phyloP scores from a whole-genome alignment of 2,113 vertebrate genomes.

The Halichoeres trimaculatus region DNA sequence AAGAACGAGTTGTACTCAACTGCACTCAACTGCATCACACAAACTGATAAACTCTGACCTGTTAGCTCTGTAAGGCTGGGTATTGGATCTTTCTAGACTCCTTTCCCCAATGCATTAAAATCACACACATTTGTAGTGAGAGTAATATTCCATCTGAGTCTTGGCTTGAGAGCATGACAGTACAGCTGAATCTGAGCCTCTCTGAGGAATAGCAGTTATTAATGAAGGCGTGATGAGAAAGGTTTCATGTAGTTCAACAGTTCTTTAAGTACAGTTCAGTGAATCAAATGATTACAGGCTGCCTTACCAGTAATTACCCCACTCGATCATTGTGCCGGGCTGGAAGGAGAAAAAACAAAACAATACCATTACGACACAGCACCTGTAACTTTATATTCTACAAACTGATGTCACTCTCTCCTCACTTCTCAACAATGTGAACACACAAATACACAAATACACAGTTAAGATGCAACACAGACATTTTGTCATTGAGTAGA shows the following conservation, averaged over 20 bases:
- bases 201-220: constrained; percentile 59
- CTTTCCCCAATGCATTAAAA: background rate
- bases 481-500: constrained; percentile 38
- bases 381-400: background rate
- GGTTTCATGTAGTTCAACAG: constrained; percentile 51
- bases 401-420: constrained; percentile 1
- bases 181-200: constrained; percentile 30
- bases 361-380: constrained; percentile 20
- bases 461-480: constrained; percentile 4
- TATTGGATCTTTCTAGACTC: background rate
- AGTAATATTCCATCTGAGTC: constrained; percentile 20
- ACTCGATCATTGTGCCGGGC: constrained; percentile 99
- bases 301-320: constrained; percentile 98
- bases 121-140: background rate
- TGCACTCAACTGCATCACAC: constrained; percentile 10
- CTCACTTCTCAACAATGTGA: constrained; percentile 13
- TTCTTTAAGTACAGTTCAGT: constrained; percentile 58
- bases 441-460: constrained; percentile 26
- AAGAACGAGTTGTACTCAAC: background rate
- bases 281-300: constrained; percentile 51
- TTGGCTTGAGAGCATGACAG: constrained; percentile 41
- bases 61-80: background rate
- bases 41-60: constrained; percentile 31
- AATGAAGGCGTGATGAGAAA: constrained; percentile 54
- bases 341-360: constrained; percentile 77